These are phyloP conservation scores for human (Homo sapiens) DNA, from an alignment of 2,113 vertebrate genomes.

Conservation along the genomic window GRCh38 chr4:164525001-164525500, in stretches of 20 bases:
- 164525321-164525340: background rate
- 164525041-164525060: background rate
- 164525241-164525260: background rate
- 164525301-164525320: background rate
- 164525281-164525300: background rate
- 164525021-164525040: background rate
- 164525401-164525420: background rate
- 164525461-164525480: background rate
- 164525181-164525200: background rate
- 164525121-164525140: background rate
- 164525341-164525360: background rate
- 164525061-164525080: background rate
- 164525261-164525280: background rate
- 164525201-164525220: background rate
- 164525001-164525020: background rate
- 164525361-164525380: conserved; percentile 5
- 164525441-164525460: background rate
- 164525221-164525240: background rate
- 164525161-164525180: background rate
- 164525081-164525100: background rate
- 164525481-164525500: background rate
- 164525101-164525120: background rate
- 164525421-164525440: background rate
- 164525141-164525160: background rate
- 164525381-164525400: background rate